These are phyloP conservation scores for Platycnemis pennipes DNA, from an alignment of 2,888 invertebrate species.

Conservation along the genomic window DNA sequence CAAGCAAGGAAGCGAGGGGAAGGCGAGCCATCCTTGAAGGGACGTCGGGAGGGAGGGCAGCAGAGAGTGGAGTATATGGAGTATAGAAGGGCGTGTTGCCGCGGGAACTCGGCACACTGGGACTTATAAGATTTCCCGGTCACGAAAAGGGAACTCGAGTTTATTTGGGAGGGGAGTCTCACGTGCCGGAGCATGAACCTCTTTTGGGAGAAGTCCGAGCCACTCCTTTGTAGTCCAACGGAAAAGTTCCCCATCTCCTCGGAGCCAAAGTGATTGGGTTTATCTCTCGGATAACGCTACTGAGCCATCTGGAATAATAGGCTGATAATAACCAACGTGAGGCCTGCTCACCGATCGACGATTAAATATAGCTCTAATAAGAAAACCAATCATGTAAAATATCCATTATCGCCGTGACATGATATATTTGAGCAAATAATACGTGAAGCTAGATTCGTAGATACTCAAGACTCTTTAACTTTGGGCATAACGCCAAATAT, in stretches of 20 bases:
- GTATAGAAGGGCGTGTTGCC: background rate
- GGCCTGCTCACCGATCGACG: background rate
- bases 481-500: no score
- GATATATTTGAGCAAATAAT: no score
- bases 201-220: background rate
- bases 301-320: background rate
- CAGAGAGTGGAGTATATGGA: background rate
- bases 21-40: background rate
- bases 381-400: no score
- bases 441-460: no score
- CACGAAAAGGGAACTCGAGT: conserved; percentile 55
- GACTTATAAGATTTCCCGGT: conserved; percentile 49
- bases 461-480: no score
- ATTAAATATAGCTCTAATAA: background rate
- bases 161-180: conserved; percentile 54
- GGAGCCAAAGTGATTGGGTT: background rate
- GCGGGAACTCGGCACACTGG: background rate
- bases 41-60: background rate
- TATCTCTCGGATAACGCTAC: background rate
- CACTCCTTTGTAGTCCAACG: background rate
- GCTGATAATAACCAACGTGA: background rate
- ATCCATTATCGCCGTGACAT: no score
- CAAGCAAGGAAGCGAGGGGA: background rate
- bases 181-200: conserved; percentile 33
- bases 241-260: conserved; percentile 2